These are phyloP conservation scores for Rousettus madagascariensis DNA, from an alignment of 2,797 vertebrate species.

Conservation along the genomic window DNA sequence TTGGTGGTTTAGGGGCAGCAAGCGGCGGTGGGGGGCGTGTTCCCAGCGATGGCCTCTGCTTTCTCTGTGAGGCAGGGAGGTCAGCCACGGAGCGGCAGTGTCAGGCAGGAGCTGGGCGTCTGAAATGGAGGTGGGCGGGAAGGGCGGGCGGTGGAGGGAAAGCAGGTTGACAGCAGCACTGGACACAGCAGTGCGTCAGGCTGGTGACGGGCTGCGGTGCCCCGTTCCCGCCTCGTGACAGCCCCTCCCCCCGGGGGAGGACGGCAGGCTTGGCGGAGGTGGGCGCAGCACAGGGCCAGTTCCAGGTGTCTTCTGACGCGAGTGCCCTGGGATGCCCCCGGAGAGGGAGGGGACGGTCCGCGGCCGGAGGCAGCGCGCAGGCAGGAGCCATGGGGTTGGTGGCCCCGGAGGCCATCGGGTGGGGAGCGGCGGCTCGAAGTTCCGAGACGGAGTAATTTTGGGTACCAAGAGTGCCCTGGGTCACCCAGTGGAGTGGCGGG, in stretches of 20 bases:
- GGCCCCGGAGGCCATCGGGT: rapidly evolving
- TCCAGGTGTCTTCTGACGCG: rapidly evolving
- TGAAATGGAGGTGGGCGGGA: neutral
- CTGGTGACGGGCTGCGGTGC: rapidly evolving
- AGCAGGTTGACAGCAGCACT: neutral
- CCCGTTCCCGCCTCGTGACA: rapidly evolving
- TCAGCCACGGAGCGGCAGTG: neutral
- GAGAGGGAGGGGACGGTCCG: neutral
- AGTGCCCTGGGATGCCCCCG: rapidly evolving
- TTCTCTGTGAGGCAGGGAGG: neutral
- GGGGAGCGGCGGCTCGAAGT: neutral
- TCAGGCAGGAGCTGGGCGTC: neutral
- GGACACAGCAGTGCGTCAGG: rapidly evolving
- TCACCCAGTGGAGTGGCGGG: neutral
- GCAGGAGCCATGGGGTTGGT: rapidly evolving
- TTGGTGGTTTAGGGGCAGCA: neutral
- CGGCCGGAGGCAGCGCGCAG: neutral
- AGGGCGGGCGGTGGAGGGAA: neutral
- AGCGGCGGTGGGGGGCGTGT: too few relatives aligned
- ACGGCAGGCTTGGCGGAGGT: neutral
- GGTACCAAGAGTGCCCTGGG: neutral
- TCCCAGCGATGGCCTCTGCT: rapidly evolving
- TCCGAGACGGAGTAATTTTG: neutral
- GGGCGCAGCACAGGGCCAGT: neutral
- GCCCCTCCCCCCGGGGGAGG: neutral